Evolutionary conservation across 2,113 vertebrate genomes (phyloP).

Genomic region (Dipodomys ordii): DNA sequence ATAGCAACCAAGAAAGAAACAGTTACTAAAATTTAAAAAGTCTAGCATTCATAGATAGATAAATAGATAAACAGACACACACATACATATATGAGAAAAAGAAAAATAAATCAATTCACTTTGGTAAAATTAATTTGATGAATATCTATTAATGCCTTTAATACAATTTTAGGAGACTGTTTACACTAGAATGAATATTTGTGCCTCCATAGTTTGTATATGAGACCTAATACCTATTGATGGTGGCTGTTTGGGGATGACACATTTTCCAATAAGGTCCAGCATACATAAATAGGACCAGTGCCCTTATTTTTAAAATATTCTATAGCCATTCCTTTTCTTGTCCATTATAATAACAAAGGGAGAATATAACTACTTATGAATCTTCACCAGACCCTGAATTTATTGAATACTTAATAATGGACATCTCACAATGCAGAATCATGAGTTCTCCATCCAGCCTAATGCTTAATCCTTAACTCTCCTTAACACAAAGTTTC

Average conservation of each 20-base stretch:
- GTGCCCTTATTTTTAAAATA: not conserved
- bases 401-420: not conserved
- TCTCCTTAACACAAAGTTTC: not conserved
- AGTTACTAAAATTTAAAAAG: not conserved
- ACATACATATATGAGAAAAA: not conserved
- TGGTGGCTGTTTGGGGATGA: not conserved
- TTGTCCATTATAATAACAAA: not conserved
- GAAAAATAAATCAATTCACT: not conserved
- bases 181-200: not conserved
- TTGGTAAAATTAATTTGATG: not conserved
- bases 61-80: no score
- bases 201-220: not conserved
- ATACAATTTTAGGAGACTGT: constrained; percentile 9
- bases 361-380: not conserved
- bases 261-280: not conserved
- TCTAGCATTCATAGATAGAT: not conserved
- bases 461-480: not conserved
- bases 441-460: not conserved
- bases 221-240: no score
- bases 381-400: not conserved
- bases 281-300: not conserved
- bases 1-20: no score
- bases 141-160: not conserved
- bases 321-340: rapidly evolving
- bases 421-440: not conserved